Evolutionary conservation across 1,140 invertebrate species (phyloP).

Genomic region (Lasioglossum albipes): DNA sequence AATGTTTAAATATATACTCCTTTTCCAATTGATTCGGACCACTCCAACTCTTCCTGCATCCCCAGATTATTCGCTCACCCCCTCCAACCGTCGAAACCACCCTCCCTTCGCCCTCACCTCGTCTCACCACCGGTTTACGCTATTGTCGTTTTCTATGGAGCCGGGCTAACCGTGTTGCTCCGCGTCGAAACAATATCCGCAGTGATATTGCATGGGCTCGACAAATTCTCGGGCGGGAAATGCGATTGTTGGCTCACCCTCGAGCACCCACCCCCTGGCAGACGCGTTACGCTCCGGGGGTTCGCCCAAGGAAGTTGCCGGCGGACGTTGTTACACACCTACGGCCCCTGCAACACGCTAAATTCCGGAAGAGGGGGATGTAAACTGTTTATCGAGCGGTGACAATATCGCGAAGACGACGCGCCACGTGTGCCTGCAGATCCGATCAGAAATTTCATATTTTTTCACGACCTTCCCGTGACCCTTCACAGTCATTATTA

Average conservation of each 20-base stretch:
- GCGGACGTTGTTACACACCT: conserved; percentile 62
- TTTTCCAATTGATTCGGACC: conserved; percentile 20
- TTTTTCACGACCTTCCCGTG: too few relatives aligned
- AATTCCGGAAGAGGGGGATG: conserved; percentile 55
- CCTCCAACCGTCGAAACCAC: neutral
- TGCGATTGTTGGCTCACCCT: conserved; percentile 68
- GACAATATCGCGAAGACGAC: conserved; percentile 44
- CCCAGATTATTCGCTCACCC: neutral
- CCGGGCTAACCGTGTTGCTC: conserved; percentile 29
- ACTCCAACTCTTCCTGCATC: neutral
- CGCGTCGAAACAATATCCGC: conserved; percentile 75
- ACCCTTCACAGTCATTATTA: too few relatives aligned
- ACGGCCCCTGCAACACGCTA: conserved; percentile 28
- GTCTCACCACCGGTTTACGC: conserved; percentile 8
- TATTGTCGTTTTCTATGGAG: conserved; percentile 45
- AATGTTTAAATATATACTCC: neutral
- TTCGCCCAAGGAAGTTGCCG: conserved; percentile 55
- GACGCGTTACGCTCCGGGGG: conserved; percentile 23
- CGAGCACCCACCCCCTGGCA: conserved; percentile 32
- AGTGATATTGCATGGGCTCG: conserved; percentile 71
- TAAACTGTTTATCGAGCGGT: conserved; percentile 58
- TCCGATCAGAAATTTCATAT: neutral
- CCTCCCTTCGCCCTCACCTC: neutral
- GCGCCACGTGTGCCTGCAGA: too few relatives aligned
- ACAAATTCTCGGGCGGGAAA: conserved; percentile 73